phyloP scores from a whole-genome alignment of 2,797 vertebrate genomes.

The Antrozous pallidus region DNA sequence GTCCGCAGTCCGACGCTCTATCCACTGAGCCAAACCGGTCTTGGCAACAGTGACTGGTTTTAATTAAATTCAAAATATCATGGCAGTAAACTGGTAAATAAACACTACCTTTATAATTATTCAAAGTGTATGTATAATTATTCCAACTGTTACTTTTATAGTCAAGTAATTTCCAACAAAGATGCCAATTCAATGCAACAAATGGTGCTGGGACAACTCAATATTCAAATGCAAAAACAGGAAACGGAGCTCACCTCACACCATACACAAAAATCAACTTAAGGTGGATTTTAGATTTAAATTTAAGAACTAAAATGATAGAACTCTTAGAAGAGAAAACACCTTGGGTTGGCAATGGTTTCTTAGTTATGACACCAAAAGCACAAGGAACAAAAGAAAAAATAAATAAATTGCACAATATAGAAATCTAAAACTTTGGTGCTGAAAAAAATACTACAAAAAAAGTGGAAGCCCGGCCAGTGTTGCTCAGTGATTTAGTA shows the following conservation, averaged over 20 bases:
- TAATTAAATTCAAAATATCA: too few species aligned
- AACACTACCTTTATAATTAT: too few species aligned
- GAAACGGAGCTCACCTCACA: not conserved
- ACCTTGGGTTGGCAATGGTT: not conserved
- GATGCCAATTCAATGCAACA: not conserved
- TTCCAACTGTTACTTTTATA: not conserved
- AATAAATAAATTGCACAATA: not conserved
- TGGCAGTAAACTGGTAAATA: not conserved
- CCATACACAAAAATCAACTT: not conserved
- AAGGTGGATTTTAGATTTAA: not conserved
- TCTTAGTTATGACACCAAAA: not conserved
- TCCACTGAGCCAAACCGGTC: too few species aligned
- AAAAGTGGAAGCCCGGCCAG: not conserved
- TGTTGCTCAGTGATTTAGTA: not conserved
- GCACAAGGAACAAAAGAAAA: not conserved
- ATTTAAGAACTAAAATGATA: not conserved
- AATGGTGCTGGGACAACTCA: not conserved
- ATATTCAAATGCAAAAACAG: not conserved
- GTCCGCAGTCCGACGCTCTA: too few species aligned
- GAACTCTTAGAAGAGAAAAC: slow-evolving; percentile 6
- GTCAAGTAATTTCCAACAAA: slow-evolving; percentile 15
- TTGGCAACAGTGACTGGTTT: too few species aligned
- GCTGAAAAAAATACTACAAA: not conserved
- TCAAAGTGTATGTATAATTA: too few species aligned
- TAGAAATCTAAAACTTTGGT: not conserved